These are phyloP conservation scores for Lamprologus ornatipinnis DNA, from an alignment of 2,113 vertebrate genomes.

Conservation along the genomic window DNA sequence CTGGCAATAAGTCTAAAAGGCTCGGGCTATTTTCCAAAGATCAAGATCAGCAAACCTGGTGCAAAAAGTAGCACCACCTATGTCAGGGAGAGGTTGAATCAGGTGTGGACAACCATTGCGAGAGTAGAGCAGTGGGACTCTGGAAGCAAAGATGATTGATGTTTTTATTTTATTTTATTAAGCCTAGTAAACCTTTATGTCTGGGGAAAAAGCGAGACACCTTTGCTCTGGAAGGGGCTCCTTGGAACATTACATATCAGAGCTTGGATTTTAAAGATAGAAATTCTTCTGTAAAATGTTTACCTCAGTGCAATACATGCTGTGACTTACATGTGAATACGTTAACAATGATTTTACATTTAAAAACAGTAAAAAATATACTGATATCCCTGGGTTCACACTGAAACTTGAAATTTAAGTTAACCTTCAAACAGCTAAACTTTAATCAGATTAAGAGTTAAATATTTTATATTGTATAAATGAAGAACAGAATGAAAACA, in stretches of 20 bases:
- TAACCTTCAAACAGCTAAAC: background rate
- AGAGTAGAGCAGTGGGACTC: background rate
- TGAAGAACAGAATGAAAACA: background rate
- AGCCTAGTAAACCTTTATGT: background rate
- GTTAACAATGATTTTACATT: background rate
- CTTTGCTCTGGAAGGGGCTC: background rate
- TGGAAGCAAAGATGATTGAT: background rate
- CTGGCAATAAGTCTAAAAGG: background rate
- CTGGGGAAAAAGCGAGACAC: fast-evolving
- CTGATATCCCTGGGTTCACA: fast-evolving
- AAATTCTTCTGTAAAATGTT: background rate
- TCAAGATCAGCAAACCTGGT: background rate
- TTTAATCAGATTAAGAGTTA: background rate
- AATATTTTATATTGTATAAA: background rate
- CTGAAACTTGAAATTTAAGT: background rate
- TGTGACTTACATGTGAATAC: background rate
- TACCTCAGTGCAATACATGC: background rate
- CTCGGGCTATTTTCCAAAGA: background rate
- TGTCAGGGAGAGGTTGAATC: fast-evolving
- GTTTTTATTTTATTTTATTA: background rate
- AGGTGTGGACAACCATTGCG: background rate
- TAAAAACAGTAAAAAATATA: background rate
- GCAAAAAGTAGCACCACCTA: background rate
- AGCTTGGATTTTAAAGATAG: background rate
- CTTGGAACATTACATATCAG: background rate